These are phyloP conservation scores for Epizoanthus fatuus DNA, from an alignment of 92 coral and sea anemone genomes.

Conservation along the genomic window DNA sequence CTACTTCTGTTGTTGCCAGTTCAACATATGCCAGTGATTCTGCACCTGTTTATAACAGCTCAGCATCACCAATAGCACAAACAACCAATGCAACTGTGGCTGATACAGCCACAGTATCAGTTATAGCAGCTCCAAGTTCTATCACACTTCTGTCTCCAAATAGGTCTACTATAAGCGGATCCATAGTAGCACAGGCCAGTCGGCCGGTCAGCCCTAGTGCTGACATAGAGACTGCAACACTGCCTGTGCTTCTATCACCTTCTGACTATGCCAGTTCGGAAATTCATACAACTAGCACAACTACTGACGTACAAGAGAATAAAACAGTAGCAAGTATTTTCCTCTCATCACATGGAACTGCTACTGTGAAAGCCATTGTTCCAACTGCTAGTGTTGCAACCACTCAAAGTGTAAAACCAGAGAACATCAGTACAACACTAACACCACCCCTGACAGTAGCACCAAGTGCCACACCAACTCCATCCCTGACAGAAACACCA, in stretches of 20 bases:
- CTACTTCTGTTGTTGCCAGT: too few species aligned
- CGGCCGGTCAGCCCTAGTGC: background rate
- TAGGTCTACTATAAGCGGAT: background rate
- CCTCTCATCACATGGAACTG: background rate
- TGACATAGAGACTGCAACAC: background rate
- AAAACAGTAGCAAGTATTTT: background rate
- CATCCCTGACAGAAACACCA: background rate
- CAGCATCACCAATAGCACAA: background rate
- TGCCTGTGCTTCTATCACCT: background rate
- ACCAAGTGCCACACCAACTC: conserved; percentile 17
- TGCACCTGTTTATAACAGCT: background rate
- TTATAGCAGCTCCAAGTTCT: background rate
- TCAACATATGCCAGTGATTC: too few species aligned
- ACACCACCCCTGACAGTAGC: background rate
- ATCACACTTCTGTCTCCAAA: background rate
- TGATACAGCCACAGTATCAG: background rate
- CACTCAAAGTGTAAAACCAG: background rate
- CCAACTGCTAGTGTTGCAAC: background rate
- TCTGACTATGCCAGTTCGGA: background rate
- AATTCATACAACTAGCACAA: background rate
- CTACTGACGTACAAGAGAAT: background rate
- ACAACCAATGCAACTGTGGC: background rate
- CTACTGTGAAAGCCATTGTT: background rate
- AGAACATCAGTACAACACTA: background rate
- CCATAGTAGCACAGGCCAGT: background rate